Percentiles rank a stretch among this genome's conserved stretches.
Conservation (phyloP, 2,113 vertebrate genomes). For the Oryzias woworae region DNA sequence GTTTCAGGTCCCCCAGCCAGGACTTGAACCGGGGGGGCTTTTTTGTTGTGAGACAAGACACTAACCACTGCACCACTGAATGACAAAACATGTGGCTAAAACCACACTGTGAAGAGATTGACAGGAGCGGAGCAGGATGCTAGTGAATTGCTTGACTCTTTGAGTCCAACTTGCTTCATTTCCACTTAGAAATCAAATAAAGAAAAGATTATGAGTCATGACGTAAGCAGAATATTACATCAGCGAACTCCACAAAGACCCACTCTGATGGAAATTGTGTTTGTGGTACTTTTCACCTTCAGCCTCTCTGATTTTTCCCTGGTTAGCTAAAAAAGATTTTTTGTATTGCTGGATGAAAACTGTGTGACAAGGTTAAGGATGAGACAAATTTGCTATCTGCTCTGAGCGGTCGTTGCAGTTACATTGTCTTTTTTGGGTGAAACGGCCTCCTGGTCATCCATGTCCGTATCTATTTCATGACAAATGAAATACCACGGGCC, state of each 20-base stretch:
- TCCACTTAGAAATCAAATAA: constrained; percentile 48
- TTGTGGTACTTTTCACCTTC: no score
- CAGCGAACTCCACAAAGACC: no score
- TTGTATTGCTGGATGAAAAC: not conserved
- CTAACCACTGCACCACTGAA: no score
- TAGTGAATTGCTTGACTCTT: constrained; percentile 35
- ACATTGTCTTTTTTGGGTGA: constrained; percentile 48
- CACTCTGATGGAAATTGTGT: no score
- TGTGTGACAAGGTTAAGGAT: constrained; percentile 62
- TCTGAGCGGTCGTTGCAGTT: constrained; percentile 36
- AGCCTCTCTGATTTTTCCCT: no score
- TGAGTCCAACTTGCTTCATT: constrained; percentile 37
- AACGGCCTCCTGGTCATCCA: constrained; percentile 60
- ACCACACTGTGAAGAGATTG: constrained; percentile 26
- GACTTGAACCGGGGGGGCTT: no score
- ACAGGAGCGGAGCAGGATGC: constrained; percentile 39
- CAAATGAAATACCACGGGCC: constrained; percentile 79
- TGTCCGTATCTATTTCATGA: constrained; percentile 78
- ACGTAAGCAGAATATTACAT: constrained; percentile 5
- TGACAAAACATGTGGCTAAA: constrained; percentile 29
- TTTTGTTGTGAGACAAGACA: no score
- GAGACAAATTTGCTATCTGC: constrained; percentile 38
- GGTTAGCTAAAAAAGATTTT: no score
- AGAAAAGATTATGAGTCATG: constrained; percentile 44
- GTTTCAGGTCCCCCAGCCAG: no score